These are phyloP conservation scores for Leucopsar rothschildi DNA, from an alignment of 2,113 vertebrate species.

Conservation along the genomic window DNA sequence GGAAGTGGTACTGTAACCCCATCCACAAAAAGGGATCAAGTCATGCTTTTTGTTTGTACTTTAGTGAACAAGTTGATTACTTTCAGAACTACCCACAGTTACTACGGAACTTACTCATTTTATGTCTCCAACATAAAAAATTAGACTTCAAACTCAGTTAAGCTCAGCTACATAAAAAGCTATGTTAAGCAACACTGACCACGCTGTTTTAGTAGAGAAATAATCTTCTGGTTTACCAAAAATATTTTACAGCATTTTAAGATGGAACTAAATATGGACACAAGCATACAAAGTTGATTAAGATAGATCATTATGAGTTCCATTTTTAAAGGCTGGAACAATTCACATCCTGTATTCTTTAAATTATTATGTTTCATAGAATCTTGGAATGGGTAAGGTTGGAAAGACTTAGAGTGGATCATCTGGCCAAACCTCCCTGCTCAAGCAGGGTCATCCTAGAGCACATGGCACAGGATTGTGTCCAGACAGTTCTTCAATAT, in stretches of 20 bases:
- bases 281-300: background rate
- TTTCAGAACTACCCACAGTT: background rate
- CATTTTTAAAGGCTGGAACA: background rate
- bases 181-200: background rate
- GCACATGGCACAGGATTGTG: background rate
- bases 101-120: background rate
- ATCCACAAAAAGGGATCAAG: background rate
- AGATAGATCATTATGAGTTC: background rate
- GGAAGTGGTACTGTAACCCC: background rate
- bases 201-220: background rate
- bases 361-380: background rate
- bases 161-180: background rate
- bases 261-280: background rate
- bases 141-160: background rate
- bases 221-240: background rate
- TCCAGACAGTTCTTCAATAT: background rate
- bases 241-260: background rate
- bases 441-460: background rate
- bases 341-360: background rate
- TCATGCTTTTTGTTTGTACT: background rate
- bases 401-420: background rate
- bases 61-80: background rate
- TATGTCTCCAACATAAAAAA: background rate
- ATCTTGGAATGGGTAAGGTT: background rate
- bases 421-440: accelerated